phyloP scores from a whole-genome alignment of 2,113 vertebrate genomes.

The Elephas maximus region DNA sequence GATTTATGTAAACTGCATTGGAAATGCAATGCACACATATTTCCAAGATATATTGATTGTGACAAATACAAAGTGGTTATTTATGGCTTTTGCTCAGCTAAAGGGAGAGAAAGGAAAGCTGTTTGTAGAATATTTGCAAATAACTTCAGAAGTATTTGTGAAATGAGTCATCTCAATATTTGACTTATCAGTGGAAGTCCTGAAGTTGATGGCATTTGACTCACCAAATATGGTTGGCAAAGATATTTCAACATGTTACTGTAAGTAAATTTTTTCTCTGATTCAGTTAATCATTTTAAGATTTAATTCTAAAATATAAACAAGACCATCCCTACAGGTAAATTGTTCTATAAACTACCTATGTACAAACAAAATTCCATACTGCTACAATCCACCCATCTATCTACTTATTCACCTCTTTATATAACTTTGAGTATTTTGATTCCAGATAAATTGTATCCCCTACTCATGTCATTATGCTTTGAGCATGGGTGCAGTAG shows the following conservation, averaged over 20 bases:
- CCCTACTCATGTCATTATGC: not conserved
- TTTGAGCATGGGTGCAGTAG: not conserved
- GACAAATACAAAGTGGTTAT: not conserved
- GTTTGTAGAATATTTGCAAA: constrained; percentile 57
- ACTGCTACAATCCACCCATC: not conserved
- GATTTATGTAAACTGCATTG: constrained; percentile 46
- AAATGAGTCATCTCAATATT: constrained; percentile 48
- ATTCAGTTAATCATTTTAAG: not conserved
- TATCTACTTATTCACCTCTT: not conserved
- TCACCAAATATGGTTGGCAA: constrained; percentile 22
- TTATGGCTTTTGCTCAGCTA: constrained; percentile 58
- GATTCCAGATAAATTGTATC: not conserved
- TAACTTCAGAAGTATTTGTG: constrained; percentile 53
- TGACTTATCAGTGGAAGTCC: not conserved
- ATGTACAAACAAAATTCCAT: not conserved
- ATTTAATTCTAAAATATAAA: constrained; percentile 42
- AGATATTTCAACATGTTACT: not conserved
- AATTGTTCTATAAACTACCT: constrained; percentile 37
- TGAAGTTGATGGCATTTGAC: constrained; percentile 18
- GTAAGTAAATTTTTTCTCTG: not conserved
- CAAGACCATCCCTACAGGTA: not conserved
- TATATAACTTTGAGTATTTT: not conserved
- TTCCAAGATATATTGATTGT: not conserved
- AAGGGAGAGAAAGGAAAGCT: constrained; percentile 28
- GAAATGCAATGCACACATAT: constrained; percentile 49